phyloP scores from a whole-genome alignment of 2,797 vertebrate genomes.

The Rhinella marina region DNA sequence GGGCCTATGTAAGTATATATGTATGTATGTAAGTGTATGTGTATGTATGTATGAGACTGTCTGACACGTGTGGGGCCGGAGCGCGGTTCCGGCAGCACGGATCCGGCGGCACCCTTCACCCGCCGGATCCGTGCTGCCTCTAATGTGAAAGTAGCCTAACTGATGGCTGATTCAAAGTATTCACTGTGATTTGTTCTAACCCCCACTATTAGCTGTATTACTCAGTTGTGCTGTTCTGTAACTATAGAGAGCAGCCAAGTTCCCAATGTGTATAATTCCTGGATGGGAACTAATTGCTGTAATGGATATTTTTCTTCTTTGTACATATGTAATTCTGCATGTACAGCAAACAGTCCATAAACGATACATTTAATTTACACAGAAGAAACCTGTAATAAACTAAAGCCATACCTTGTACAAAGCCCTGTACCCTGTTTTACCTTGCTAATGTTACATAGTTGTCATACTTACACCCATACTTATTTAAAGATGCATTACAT shows the following conservation, averaged over 20 bases:
- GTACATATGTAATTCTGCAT: conserved; percentile 5
- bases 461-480: background rate
- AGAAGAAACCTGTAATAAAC: background rate
- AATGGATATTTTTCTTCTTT: background rate
- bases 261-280: background rate
- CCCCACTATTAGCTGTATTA: too few relatives aligned
- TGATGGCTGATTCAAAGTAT: too few relatives aligned
- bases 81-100: too few relatives aligned
- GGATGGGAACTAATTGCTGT: background rate
- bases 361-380: background rate
- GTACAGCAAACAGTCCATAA: background rate
- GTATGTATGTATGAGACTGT: too few relatives aligned
- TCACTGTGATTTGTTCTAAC: too few relatives aligned
- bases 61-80: too few relatives aligned
- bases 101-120: too few relatives aligned
- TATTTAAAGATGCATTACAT: too few relatives aligned
- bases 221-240: background rate
- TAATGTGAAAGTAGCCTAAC: too few relatives aligned
- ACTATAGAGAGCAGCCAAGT: background rate
- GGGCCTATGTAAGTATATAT: too few relatives aligned
- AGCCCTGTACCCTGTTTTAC: background rate
- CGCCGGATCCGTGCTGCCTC: too few relatives aligned
- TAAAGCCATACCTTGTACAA: conserved; percentile 7
- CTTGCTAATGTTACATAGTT: background rate
- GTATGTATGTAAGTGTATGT: too few relatives aligned